Base-by-base conservation (phyloP, 2,888 invertebrate genomes). In the Saturnia japonica region DNA sequence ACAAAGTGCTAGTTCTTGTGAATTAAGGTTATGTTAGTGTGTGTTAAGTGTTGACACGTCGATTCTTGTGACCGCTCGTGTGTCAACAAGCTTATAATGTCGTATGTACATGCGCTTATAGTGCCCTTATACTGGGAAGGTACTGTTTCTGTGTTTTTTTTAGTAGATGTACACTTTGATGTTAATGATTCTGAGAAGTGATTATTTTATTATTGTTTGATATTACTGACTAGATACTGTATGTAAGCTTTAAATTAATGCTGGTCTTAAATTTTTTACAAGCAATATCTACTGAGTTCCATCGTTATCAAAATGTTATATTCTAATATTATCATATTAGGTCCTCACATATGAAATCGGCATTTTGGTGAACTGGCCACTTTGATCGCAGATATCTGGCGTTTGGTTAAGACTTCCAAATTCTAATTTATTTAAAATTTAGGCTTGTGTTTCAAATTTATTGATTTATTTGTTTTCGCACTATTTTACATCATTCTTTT, bases 1-100 rank as follows among this genome's bases (percentile, higher is more conserved):
- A 84, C 80, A 81, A 79, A 78, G 82, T 85, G 82, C 80, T 78
- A 83, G 78, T 85, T 85, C 79, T 75, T 78, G 77, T 78, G 86
- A 85, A 85, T 85, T 81, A 79, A 84, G 82, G 77, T 77, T 75
- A 75, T 74, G 72, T 79, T 78, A 28, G 57, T 60, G 57, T 76
- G 74, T 84, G 80, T 84, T 82, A 76, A 83, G 74, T 84, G 80
- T 84, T 82, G 77, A 83, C 84, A 80, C 74, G 82, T 76, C 78
- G 80, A 79, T 81, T 82, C 81, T 80, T 74, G 80, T 78, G 78
- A 80, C 82, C 82, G 82, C 76, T 74, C 72, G 77, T 79, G 75
- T 80, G 80, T 79, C 80, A 82, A 84, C 78, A 81, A 76, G 77
- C 80, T 80, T 79, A 82, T 77, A 79, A 78, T 78, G 75, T 71